A percentile compares a stretch with the other conserved stretches of the same genome.
These are phyloP conservation scores for Trinorchestia longiramus DNA, from an alignment of 1,140 invertebrate species.

Conservation along the genomic window DNA sequence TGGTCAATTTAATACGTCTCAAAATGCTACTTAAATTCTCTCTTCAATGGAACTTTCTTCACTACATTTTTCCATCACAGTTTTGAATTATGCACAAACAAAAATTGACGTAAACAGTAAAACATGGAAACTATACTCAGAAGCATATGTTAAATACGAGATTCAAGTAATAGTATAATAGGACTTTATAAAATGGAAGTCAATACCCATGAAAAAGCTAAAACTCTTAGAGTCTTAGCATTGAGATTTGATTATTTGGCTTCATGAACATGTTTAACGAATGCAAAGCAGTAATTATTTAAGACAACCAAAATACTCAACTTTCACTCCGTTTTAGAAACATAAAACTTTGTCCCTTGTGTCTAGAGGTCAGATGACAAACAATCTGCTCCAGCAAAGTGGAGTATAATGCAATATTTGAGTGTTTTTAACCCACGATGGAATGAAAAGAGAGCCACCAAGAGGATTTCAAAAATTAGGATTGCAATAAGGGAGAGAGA, in stretches of 20 bases:
- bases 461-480: neutral
- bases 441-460: no score
- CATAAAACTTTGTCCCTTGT: neutral
- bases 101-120: neutral
- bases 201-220: neutral
- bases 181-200: neutral
- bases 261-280: neutral
- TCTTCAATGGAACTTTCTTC: neutral
- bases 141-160: neutral
- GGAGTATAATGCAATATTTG: no score
- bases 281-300: neutral
- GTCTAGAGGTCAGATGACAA: neutral
- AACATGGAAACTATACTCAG: neutral
- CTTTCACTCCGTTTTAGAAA: neutral
- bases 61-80: neutral
- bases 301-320: neutral
- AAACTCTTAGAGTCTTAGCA: neutral
- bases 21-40: neutral
- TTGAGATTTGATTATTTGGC: neutral
- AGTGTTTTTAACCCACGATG: no score
- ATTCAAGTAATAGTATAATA: neutral
- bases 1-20: neutral
- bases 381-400: no score
- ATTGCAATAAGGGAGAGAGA: neutral
- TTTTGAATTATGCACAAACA: neutral